Evolutionary conservation across 2,113 vertebrate genomes (phyloP).

Genomic region (Potamarius usumacintae): DNA sequence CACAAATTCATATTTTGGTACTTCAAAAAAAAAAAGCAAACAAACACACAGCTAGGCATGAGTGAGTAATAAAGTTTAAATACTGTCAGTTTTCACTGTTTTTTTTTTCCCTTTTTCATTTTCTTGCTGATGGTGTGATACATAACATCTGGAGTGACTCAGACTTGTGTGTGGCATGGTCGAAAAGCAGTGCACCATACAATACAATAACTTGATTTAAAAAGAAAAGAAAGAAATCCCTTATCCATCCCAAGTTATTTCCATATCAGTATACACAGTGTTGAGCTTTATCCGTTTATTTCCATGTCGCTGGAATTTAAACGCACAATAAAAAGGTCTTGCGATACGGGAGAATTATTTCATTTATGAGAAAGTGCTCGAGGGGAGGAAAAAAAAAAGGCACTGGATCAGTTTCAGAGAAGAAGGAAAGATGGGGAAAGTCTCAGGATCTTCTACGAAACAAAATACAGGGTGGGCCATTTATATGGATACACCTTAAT

Average conservation of each 20-base stretch:
- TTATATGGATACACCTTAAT: too few relatives aligned
- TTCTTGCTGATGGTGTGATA: slow-evolving; percentile 45
- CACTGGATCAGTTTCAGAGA: slow-evolving; percentile 26
- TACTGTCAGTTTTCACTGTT: slow-evolving; percentile 44
- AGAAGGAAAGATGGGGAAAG: not conserved
- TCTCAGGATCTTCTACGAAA: not conserved
- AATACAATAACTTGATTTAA: slow-evolving; percentile 25
- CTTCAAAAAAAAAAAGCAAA: not conserved
- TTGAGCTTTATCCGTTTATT: slow-evolving; percentile 10
- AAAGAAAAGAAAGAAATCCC: slow-evolving; percentile 34
- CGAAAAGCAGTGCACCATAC: slow-evolving; percentile 48
- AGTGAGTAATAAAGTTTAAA: slow-evolving; percentile 45
- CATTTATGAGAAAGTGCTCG: not conserved
- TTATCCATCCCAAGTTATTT: slow-evolving; percentile 46
- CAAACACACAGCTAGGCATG: slow-evolving; percentile 38
- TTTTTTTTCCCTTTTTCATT: not conserved
- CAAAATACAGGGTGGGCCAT: too few relatives aligned
- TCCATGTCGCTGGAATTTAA: not conserved
- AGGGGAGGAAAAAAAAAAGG: not conserved
- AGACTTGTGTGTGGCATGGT: slow-evolving; percentile 40
- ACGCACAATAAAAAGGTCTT: slow-evolving; percentile 8
- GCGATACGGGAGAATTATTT: not conserved
- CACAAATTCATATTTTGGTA: slow-evolving; percentile 35
- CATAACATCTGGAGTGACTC: slow-evolving; percentile 32
- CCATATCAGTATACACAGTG: slow-evolving; percentile 52